Percentiles rank a stretch among this genome's conserved stretches.
Evolutionary conservation across 2,113 vertebrate genomes (phyloP).

Genomic region (Herpailurus yagouaroundi): DNA sequence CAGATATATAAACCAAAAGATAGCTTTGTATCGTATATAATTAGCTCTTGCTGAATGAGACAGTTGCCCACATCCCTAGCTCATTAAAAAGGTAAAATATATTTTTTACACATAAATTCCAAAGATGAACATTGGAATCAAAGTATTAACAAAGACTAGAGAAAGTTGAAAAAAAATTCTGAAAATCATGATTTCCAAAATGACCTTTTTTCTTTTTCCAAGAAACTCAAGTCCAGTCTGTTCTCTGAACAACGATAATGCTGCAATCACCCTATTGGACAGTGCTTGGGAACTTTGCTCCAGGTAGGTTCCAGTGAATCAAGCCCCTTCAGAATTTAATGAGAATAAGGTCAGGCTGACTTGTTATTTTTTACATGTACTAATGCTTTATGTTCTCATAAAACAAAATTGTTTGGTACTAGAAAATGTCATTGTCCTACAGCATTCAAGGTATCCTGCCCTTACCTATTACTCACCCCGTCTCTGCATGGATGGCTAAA

Average conservation of each 20-base stretch:
- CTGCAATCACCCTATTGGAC: not conserved
- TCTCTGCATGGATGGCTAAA: not conserved
- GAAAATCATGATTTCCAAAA: not conserved
- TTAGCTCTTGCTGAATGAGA: not conserved
- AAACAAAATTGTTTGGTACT: constrained; percentile 5
- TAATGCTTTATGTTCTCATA: constrained; percentile 31
- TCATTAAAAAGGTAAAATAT: not conserved
- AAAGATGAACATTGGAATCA: not conserved
- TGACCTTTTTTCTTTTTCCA: not conserved
- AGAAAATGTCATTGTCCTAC: not conserved
- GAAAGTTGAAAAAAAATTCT: not conserved
- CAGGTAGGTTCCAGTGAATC: not conserved
- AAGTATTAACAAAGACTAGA: not conserved
- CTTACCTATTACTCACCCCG: not conserved
- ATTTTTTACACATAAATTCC: not conserved
- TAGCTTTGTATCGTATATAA: not conserved
- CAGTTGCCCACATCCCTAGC: not conserved
- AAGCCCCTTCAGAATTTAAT: not conserved
- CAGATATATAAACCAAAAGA: not conserved
- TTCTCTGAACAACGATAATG: not conserved
- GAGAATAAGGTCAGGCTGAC: constrained; percentile 47
- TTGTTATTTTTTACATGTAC: not conserved
- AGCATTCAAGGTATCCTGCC: not conserved
- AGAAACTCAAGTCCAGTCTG: not conserved
- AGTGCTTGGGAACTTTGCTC: not conserved